phyloP scores from a whole-genome alignment of 2,113 vertebrate species.

The Nothocercus julius region DNA sequence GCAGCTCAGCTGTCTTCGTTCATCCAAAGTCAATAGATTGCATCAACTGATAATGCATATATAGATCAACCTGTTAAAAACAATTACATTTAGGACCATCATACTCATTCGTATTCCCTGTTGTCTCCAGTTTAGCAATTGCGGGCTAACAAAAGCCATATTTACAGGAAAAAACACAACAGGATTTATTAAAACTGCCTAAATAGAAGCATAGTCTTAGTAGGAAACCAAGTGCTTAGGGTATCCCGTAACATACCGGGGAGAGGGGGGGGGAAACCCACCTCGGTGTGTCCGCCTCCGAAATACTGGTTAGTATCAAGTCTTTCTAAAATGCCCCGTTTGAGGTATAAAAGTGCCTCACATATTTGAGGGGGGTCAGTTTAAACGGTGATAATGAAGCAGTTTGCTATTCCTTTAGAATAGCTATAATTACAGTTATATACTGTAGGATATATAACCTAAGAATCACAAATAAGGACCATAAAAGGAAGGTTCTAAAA shows the following conservation, averaged over 20 bases:
- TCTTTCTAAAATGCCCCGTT: background rate
- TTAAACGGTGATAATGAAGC: background rate
- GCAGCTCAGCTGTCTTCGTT: conserved; percentile 8
- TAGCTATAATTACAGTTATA: background rate
- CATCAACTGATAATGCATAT: conserved; percentile 32
- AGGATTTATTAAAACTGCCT: conserved; percentile 15
- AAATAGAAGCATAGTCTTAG: conserved; percentile 31
- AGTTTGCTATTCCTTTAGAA: background rate
- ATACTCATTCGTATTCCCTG: conserved; percentile 32
- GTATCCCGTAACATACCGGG: background rate
- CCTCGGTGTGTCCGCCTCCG: background rate
- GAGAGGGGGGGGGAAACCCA: background rate
- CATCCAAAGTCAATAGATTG: conserved; percentile 38
- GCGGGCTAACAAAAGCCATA: conserved; percentile 24
- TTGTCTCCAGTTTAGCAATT: conserved; percentile 20
- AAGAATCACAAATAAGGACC: background rate
- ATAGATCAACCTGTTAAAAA: conserved; percentile 47
- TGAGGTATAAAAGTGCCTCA: background rate
- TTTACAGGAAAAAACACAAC: conserved; percentile 23
- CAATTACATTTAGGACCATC: conserved; percentile 47
- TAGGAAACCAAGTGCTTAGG: conserved; percentile 11
- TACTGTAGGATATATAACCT: background rate
- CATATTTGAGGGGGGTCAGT: background rate
- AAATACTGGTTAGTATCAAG: background rate
- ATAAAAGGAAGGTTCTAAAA: background rate